A percentile compares a stretch with the other conserved stretches of the same genome.
These are phyloP conservation scores for Chesias legatella DNA, from an alignment of 2,888 invertebrate species.

Conservation along the genomic window DNA sequence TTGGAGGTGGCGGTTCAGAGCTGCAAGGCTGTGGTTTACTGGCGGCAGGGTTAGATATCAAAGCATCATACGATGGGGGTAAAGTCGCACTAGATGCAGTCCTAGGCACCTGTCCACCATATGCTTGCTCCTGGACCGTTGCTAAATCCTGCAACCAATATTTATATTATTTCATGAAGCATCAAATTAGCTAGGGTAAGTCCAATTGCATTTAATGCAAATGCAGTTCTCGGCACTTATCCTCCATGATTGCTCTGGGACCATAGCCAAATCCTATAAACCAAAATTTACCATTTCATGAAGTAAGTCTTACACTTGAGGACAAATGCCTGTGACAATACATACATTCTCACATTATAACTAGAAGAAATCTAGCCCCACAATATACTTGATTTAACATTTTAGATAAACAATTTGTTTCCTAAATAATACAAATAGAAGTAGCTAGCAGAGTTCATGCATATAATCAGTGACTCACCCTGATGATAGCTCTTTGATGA, in stretches of 20 bases:
- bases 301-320: too few species aligned
- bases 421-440: slow-evolving; percentile 9
- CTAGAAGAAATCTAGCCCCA: too few species aligned
- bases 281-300: too few species aligned
- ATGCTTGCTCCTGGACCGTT: slow-evolving; percentile 78
- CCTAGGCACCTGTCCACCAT: slow-evolving; percentile 73
- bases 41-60: slow-evolving; percentile 64
- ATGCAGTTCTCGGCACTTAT: too few species aligned
- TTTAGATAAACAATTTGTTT: neutral
- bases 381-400: too few species aligned
- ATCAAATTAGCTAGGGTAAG: neutral
- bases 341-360: too few species aligned
- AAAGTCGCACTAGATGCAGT: slow-evolving; percentile 80
- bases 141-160: slow-evolving; percentile 76
- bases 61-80: slow-evolving; percentile 83
- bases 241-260: too few species aligned
- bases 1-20: slow-evolving; percentile 81
- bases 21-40: slow-evolving; percentile 70
- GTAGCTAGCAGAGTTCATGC: neutral
- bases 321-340: too few species aligned
- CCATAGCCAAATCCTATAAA: too few species aligned
- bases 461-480: slow-evolving; percentile 61
- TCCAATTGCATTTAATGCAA: too few species aligned
- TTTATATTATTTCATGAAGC: neutral
- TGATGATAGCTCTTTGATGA: slow-evolving; percentile 82